Conservation (phyloP, 2,888 invertebrate genomes). For the Pandemis heparana region DNA sequence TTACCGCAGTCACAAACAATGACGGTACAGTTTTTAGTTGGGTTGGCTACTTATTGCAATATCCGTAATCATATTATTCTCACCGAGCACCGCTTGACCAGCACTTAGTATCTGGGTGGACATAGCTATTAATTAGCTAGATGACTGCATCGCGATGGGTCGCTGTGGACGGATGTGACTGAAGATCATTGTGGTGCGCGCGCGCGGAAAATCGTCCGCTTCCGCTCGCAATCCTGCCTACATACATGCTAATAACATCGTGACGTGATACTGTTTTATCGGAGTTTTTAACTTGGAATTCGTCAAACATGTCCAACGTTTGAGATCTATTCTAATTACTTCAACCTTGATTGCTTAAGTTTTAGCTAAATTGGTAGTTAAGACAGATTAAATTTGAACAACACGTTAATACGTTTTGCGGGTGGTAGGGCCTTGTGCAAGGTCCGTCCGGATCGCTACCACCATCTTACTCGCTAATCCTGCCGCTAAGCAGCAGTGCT, state of each 20-base stretch:
- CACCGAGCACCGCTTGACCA: neutral
- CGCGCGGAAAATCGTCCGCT: constrained; percentile 74
- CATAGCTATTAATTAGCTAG: constrained; percentile 58
- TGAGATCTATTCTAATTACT: constrained; percentile 5
- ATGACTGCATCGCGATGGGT: constrained; percentile 55
- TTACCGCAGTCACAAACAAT: neutral
- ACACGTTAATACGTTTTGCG: too few species aligned
- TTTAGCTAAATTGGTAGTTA: neutral
- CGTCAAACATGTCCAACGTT: constrained; percentile 25
- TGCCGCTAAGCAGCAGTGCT: too few species aligned
- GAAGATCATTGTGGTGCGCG: constrained; percentile 62
- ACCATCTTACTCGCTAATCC: too few species aligned
- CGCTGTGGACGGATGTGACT: constrained; percentile 57
- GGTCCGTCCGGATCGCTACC: too few species aligned
- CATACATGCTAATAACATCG: constrained; percentile 40
- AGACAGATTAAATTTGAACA: neutral
- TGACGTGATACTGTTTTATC: constrained; percentile 27
- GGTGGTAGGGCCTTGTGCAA: too few species aligned
- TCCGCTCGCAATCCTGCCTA: constrained; percentile 60
- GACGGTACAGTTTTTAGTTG: neutral
- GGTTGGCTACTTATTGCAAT: neutral
- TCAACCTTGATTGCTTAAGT: constrained; percentile 13
- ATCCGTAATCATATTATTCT: constrained; percentile 8
- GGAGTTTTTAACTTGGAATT: constrained; percentile 29
- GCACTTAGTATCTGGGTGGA: constrained; percentile 22